Percentiles rank a stretch among this genome's conserved stretches.
phyloP scores from a whole-genome alignment of 2,888 invertebrate genomes.

The Amaurobius ferox region DNA sequence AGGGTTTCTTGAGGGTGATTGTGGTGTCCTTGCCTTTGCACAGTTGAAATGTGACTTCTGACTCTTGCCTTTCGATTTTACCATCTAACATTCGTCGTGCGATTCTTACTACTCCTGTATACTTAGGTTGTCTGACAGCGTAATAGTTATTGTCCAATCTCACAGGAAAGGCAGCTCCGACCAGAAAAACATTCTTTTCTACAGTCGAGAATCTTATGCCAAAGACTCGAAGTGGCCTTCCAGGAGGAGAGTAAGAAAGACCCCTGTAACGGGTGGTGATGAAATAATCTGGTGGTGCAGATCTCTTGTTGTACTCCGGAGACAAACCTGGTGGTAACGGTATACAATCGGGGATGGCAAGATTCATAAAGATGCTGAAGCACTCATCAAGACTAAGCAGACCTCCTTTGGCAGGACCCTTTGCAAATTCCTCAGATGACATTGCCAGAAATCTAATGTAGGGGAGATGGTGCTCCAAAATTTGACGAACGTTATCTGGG shows the following conservation, averaged over 20 bases:
- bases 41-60: conserved; percentile 69
- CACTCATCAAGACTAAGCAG: conserved; percentile 74
- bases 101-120: conserved; percentile 53
- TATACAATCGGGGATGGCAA: conserved; percentile 74
- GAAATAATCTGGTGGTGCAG: conserved; percentile 70
- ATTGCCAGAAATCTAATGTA: conserved; percentile 74
- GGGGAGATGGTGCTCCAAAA: conserved; percentile 69
- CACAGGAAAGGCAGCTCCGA: conserved; percentile 74
- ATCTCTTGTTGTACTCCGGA: conserved; percentile 44
- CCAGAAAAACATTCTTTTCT: conserved; percentile 73
- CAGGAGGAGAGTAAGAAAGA: conserved; percentile 56
- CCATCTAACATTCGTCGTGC: conserved; percentile 57
- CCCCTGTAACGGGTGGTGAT: conserved; percentile 67
- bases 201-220: conserved; percentile 53
- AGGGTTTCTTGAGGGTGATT: conserved; percentile 68
- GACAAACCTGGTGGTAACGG: conserved; percentile 71
- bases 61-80: conserved; percentile 71
- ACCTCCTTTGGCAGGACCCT: conserved; percentile 72
- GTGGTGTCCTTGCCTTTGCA: conserved; percentile 71
- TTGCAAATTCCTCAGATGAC: conserved; percentile 74
- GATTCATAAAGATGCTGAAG: conserved; percentile 74
- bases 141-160: conserved; percentile 74
- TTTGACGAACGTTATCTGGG: conserved; percentile 54
- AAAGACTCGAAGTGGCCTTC: conserved; percentile 57
- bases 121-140: conserved; percentile 73